Evolutionary conservation across 2,113 vertebrate genomes (phyloP), one percentile per base, ranked within the genome.

Genomic region (Paradisaea rubra): DNA sequence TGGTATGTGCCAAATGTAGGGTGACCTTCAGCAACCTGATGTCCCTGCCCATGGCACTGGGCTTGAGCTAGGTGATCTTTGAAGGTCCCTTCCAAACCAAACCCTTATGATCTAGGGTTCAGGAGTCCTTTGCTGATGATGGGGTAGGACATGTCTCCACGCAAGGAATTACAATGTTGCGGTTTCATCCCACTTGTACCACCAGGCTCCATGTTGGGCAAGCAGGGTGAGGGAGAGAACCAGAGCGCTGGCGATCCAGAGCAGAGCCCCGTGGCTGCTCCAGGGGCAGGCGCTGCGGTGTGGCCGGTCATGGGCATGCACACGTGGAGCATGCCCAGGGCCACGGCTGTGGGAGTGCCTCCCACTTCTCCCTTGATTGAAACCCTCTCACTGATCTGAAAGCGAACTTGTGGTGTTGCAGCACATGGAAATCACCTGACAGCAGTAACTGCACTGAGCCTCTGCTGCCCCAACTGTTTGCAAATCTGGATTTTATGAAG

Each of bases 401-500:
- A 33, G 45, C 2, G 1, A 84, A 9, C 33, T 77, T 6, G 1
- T 1, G 4, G 45, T 42, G 42, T 10, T 49, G 65, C 28, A 88
- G 80, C 0, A 0, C 66, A 33, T 7, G 41, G 71, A 69, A 71
- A 39, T 57, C 60, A 15, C 45, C 8, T 0, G 3, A 20, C 15
- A 89, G 68, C 89, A 64, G 35, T 23, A 42, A 41, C 71, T 64
- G 79, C 56, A 56, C 33, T 2, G 7, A 69, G 53, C 44, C 24
- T 61, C 45, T 4, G 4, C 68, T 22, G 1, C 72, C 59, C 73
- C 1, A 0, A 9, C 56, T 86, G 65, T 73, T 94, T 50, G 82
- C 88, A 91, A 81, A 96, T 60, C 50, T 25, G 44, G 42, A 5
- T 88, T 95, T 94, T 91, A 89, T 91, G 76, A 84, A 85, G 91